phyloP scores from a whole-genome alignment of 1,140 invertebrate species.

The Phenacoccus solenopsis region DNA sequence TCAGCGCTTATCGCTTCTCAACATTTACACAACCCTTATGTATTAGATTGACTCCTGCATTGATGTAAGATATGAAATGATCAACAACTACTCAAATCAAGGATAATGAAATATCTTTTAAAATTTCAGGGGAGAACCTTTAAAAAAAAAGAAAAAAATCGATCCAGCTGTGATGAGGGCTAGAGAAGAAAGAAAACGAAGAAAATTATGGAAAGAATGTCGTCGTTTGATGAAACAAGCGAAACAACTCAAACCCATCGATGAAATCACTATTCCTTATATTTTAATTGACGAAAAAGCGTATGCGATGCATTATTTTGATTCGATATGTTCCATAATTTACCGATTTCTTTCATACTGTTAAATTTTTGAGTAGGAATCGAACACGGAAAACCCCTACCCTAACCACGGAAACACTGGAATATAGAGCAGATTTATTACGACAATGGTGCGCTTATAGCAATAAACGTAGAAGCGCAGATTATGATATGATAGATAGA shows the following conservation, averaged over 20 bases:
- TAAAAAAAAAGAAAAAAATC: constrained; percentile 76
- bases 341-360: background rate
- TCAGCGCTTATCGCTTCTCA: background rate
- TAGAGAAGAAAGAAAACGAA: constrained; percentile 64
- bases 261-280: background rate
- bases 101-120: background rate
- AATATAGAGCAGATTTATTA: background rate
- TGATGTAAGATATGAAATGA: background rate
- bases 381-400: background rate
- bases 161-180: constrained; percentile 64
- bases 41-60: background rate
- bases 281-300: background rate
- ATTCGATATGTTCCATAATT: background rate
- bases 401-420: background rate
- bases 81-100: background rate
- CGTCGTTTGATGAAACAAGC: background rate
- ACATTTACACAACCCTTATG: background rate
- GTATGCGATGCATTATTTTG: background rate
- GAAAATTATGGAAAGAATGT: constrained; percentile 39
- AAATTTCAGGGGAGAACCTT: constrained; percentile 48
- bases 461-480: background rate
- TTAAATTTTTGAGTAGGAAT: background rate
- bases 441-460: background rate
- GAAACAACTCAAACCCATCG: background rate
- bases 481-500: background rate